A percentile compares a stretch with the other conserved stretches of the same genome.
These are phyloP conservation scores for Eclectus roratus DNA, from an alignment of 2,113 vertebrate species.

Conservation along the genomic window DNA sequence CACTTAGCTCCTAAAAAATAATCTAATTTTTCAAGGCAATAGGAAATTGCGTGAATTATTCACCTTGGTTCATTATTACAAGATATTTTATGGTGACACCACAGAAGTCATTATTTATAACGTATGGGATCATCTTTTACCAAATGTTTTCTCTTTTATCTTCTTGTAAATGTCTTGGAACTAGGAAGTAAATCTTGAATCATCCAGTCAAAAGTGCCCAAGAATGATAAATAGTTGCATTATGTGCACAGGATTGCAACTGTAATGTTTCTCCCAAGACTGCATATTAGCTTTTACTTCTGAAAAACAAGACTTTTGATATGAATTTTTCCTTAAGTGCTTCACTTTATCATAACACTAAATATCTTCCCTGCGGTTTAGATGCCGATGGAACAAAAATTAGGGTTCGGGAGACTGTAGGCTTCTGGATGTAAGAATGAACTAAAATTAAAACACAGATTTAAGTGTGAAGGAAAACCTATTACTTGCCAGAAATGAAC, in stretches of 20 bases:
- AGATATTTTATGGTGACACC: not conserved
- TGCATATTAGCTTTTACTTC: conserved; percentile 74
- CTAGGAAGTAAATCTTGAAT: conserved; percentile 69
- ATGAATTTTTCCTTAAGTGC: not conserved
- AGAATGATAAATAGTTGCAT: conserved; percentile 68
- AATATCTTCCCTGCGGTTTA: not conserved
- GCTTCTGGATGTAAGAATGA: not conserved
- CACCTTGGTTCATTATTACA: not conserved
- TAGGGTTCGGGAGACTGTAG: not conserved
- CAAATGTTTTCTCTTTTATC: conserved; percentile 69
- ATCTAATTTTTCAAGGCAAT: conserved; percentile 9
- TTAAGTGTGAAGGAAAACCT: not conserved
- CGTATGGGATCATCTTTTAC: not conserved
- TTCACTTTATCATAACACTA: not conserved
- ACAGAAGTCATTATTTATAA: conserved; percentile 4
- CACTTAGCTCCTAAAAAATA: conserved; percentile 23
- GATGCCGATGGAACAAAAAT: not conserved
- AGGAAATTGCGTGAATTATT: not conserved
- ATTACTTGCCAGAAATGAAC: not conserved
- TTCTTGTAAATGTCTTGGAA: conserved; percentile 52
- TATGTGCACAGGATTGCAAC: conserved; percentile 60
- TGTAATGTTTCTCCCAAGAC: conserved; percentile 40
- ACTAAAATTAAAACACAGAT: conserved; percentile 23
- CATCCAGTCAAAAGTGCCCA: conserved; percentile 41
- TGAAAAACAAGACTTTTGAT: conserved; percentile 10